Percentiles rank a stretch among this genome's conserved stretches.
Conservation (phyloP, 2,113 vertebrate genomes). For the Heptranchias perlo region DNA sequence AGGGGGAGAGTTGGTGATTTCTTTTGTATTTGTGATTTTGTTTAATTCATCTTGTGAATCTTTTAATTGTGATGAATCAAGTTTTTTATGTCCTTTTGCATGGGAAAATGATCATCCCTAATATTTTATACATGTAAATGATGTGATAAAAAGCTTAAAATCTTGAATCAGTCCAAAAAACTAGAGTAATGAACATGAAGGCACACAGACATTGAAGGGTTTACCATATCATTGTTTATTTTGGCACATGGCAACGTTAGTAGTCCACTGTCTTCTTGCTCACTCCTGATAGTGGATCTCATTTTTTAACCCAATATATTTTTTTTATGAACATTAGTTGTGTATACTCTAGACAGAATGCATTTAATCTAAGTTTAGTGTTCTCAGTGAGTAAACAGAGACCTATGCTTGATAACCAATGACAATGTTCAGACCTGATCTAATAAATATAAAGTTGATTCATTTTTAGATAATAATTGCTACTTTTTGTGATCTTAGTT, state of each 20-base stretch:
- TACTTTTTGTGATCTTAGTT: background rate
- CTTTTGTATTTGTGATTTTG: background rate
- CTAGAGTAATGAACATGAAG: background rate
- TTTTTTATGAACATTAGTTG: background rate
- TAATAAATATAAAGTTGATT: background rate
- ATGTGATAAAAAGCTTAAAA: background rate
- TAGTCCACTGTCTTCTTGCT: background rate
- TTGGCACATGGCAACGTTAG: background rate
- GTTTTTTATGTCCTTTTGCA: background rate
- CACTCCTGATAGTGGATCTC: background rate
- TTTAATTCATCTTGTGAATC: background rate
- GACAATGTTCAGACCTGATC: background rate
- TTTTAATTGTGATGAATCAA: background rate
- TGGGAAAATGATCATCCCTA: background rate
- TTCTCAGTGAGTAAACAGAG: no score
- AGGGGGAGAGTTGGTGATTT: background rate
- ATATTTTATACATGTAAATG: background rate
- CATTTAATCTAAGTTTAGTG: background rate
- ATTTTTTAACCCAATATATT: background rate
- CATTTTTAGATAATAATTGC: no score
- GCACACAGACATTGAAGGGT: background rate
- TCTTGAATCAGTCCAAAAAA: background rate
- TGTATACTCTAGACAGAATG: background rate
- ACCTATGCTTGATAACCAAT: background rate
- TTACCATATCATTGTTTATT: slow-evolving; percentile 4